These are phyloP conservation scores for Anastrepha obliqua DNA, from an alignment of 1,140 invertebrate genomes.

Conservation along the genomic window DNA sequence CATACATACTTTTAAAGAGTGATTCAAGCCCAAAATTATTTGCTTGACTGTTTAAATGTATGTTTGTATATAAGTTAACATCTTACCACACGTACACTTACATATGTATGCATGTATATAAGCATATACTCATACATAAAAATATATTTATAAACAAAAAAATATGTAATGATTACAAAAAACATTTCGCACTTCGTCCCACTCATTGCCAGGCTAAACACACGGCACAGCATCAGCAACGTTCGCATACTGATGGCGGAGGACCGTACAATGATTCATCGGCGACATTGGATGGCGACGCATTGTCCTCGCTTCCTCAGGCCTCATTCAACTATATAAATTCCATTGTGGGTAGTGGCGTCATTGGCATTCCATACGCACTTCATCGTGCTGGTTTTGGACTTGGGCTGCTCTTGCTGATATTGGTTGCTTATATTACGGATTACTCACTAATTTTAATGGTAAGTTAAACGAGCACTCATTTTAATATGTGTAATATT, in stretches of 20 bases:
- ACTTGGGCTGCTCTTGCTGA: conserved; percentile 83
- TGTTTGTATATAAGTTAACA: too few species aligned
- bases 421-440: conserved; percentile 86
- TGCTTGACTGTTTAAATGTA: too few species aligned
- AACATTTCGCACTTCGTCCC: conserved; percentile 60
- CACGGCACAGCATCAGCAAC: conserved; percentile 61
- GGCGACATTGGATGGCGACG: conserved; percentile 63
- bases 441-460: conserved; percentile 91
- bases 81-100: background rate
- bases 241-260: conserved; percentile 56
- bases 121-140: background rate
- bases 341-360: conserved; percentile 93
- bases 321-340: conserved; percentile 95
- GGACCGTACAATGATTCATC: conserved; percentile 52
- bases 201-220: conserved; percentile 60
- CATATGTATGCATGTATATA: background rate
- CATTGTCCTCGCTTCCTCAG: conserved; percentile 79
- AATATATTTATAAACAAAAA: background rate
- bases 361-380: conserved; percentile 93
- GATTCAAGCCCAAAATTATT: too few species aligned
- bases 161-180: background rate
- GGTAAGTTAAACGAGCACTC: conserved; percentile 75
- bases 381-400: conserved; percentile 88
- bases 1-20: too few species aligned
- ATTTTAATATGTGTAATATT: background rate